Evolutionary conservation across 37 sponge, comb jelly and placozoan species (phyloP).

Genomic region (Hormiphora californensis): DNA sequence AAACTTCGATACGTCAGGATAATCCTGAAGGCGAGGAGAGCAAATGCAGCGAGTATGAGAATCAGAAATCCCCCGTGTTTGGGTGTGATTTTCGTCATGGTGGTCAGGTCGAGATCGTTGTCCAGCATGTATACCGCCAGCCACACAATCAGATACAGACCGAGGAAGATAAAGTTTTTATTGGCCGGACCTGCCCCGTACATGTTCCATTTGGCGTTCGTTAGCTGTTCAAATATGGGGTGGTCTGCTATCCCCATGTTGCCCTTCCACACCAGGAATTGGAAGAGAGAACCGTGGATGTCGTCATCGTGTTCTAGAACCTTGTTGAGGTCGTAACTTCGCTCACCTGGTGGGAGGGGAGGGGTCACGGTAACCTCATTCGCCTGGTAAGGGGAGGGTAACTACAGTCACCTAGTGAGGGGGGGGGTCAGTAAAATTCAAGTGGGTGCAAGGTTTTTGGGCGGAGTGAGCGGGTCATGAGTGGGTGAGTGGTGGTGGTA

Average conservation of each 20-base stretch:
- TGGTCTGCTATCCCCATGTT: conserved; percentile 12
- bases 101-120: not conserved
- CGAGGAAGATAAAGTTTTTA: not conserved
- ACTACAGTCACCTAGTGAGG: no score
- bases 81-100: not conserved
- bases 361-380: no score
- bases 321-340: not conserved
- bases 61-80: not conserved
- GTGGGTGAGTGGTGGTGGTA: no score
- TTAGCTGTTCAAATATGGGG: not conserved
- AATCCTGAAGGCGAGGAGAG: not conserved
- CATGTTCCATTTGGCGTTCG: not conserved
- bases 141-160: not conserved
- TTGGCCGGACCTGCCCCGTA: conserved; percentile 16
- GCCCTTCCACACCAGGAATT: conserved; percentile 25
- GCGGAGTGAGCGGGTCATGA: no score
- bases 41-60: not conserved
- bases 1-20: not conserved
- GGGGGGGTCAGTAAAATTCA: no score
- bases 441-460: no score
- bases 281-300: not conserved
- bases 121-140: not conserved
- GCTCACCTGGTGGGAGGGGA: not conserved
- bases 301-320: not conserved
- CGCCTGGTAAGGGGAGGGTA: no score